Percentiles rank a stretch among this genome's conserved stretches.
Evolutionary conservation across 2,797 vertebrate species (phyloP).

Genomic region (Crax fasciolata): DNA sequence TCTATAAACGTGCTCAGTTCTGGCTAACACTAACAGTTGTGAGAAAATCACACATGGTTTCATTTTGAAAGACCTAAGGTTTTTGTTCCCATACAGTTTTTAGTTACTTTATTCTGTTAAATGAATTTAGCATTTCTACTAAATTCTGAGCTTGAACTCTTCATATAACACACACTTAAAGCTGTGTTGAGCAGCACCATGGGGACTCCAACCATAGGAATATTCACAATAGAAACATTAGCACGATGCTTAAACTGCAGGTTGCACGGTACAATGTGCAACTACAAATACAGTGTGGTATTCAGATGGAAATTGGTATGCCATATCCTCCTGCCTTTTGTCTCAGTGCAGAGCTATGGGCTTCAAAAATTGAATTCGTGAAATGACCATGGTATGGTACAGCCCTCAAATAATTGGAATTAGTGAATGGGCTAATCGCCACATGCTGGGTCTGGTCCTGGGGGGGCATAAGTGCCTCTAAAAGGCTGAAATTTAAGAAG

Average conservation of each 20-base stretch:
- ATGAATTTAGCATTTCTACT: not conserved
- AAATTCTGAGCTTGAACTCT: not conserved
- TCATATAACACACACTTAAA: not conserved
- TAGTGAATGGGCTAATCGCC: conserved; percentile 38
- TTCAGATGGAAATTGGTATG: not conserved
- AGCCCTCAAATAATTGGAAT: conserved; percentile 17
- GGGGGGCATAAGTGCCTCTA: not conserved
- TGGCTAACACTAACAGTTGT: not conserved
- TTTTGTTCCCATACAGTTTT: not conserved
- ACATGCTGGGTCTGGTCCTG: not conserved
- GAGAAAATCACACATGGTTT: not conserved
- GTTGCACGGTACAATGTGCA: not conserved
- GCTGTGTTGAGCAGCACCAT: not conserved
- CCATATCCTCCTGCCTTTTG: not conserved
- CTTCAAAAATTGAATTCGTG: not conserved
- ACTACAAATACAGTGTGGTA: not conserved
- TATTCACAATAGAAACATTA: not conserved
- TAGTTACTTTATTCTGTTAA: conserved; percentile 3
- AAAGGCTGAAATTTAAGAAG: conserved; percentile 20
- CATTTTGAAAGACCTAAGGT: not conserved
- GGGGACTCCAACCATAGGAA: not conserved
- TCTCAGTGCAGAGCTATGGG: not conserved
- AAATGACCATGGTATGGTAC: not conserved
- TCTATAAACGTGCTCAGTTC: not conserved
- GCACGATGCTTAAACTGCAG: not conserved